A percentile compares a stretch with the other conserved stretches of the same genome.
Evolutionary conservation across 2,797 vertebrate genomes (phyloP).

Genomic region (Hippocampus kuda): DNA sequence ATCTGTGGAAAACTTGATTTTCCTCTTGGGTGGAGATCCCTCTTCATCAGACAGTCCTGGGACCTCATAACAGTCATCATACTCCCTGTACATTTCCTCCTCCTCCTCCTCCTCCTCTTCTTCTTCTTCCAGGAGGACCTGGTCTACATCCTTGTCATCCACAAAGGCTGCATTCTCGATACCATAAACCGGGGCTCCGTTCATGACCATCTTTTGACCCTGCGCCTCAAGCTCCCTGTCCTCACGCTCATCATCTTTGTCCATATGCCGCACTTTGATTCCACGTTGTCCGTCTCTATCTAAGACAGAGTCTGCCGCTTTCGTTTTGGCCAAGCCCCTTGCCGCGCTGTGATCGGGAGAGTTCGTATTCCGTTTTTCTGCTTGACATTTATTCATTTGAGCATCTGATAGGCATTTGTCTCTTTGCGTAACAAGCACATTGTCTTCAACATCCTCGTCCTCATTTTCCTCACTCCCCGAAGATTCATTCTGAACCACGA

Average conservation of each 20-base stretch:
- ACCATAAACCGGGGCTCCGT: constrained; percentile 68
- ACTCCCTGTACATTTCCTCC: constrained; percentile 55
- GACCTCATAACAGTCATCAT: constrained; percentile 70
- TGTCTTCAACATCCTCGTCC: constrained; percentile 52
- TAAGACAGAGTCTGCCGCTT: constrained; percentile 22
- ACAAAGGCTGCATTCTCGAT: constrained; percentile 89
- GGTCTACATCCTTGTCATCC: constrained; percentile 73
- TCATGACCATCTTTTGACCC: constrained; percentile 49
- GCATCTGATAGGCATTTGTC: constrained; percentile 20
- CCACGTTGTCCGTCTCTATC: constrained; percentile 26
- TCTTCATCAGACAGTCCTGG: constrained; percentile 85
- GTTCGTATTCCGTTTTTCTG: constrained; percentile 26
- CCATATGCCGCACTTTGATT: constrained; percentile 20
- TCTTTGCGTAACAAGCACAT: constrained; percentile 54
- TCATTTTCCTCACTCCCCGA: constrained; percentile 72
- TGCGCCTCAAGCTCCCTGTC: constrained; percentile 54
- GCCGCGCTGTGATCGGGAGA: constrained; percentile 15
- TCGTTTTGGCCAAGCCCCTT: constrained; percentile 3
- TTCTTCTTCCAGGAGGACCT: constrained; percentile 58
- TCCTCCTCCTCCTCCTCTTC: constrained; percentile 58
- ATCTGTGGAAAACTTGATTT: constrained; percentile 78
- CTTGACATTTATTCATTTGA: constrained; percentile 17
- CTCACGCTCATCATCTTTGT: constrained; percentile 42
- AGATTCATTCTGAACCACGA: constrained; percentile 74
- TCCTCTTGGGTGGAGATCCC: constrained; percentile 65